Conservation (phyloP, 1,140 invertebrate species). For the Mylabris phalerata region DNA sequence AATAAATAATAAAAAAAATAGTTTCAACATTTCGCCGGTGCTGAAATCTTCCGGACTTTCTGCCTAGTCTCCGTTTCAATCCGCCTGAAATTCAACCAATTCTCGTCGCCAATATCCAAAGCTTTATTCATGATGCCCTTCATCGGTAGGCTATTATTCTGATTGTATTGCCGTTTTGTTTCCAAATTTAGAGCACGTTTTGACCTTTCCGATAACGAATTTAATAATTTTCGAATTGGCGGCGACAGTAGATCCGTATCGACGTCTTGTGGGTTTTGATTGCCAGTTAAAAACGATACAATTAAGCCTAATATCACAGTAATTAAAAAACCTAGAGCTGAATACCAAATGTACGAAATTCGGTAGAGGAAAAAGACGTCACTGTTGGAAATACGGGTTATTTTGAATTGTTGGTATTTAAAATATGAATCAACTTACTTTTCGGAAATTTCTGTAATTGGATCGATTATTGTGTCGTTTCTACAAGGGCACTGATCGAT, state of each 20-base stretch:
- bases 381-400: slow-evolving; percentile 13
- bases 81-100: background rate
- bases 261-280: slow-evolving; percentile 47
- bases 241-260: slow-evolving; percentile 51
- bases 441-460: background rate
- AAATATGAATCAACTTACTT: background rate
- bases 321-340: slow-evolving; percentile 53
- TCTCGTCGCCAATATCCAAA: slow-evolving; percentile 7
- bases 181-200: slow-evolving; percentile 10
- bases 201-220: slow-evolving; percentile 11
- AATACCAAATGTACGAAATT: slow-evolving; percentile 71
- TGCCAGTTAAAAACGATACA: slow-evolving; percentile 55
- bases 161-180: too few species aligned
- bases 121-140: slow-evolving; percentile 7
- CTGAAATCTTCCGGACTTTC: slow-evolving; percentile 9
- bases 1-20: too few species aligned
- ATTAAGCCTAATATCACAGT: slow-evolving; percentile 57
- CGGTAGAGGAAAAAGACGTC: slow-evolving; percentile 48
- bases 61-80: background rate
- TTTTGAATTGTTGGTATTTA: background rate
- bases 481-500: slow-evolving; percentile 45
- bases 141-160: slow-evolving; percentile 10
- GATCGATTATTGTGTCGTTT: background rate
- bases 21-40: background rate
- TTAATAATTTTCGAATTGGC: slow-evolving; percentile 41